Evolutionary conservation across 2,888 invertebrate genomes (phyloP).

Genomic region (Xylophagus ater): DNA sequence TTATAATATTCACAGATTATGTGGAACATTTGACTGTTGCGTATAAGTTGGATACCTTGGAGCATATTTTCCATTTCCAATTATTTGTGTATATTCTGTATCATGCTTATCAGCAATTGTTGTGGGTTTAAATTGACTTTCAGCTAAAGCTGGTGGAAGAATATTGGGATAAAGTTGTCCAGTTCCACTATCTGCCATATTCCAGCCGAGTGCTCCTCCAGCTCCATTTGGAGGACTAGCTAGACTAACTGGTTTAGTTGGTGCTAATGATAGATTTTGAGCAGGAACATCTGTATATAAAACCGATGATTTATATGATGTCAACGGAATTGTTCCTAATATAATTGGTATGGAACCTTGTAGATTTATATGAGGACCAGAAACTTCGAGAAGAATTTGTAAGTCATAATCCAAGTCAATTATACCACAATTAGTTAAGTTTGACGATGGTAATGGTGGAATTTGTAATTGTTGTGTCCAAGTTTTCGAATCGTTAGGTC

Average conservation of each 20-base stretch:
- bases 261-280: constrained; percentile 35
- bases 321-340: constrained; percentile 64
- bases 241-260: constrained; percentile 38
- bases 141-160: constrained; percentile 54
- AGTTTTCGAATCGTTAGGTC: constrained; percentile 47
- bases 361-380: constrained; percentile 55
- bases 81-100: constrained; percentile 45
- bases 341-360: constrained; percentile 53
- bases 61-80: constrained; percentile 43
- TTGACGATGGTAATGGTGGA: constrained; percentile 66
- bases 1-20: too few relatives aligned
- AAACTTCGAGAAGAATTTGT: constrained; percentile 50
- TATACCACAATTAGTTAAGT: constrained; percentile 60
- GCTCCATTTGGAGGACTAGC: constrained; percentile 34
- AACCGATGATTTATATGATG: constrained; percentile 40
- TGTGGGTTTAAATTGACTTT: constrained; percentile 48
- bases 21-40: constrained; percentile 47
- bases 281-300: constrained; percentile 34
- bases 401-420: constrained; percentile 66
- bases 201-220: constrained; percentile 38
- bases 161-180: constrained; percentile 41
- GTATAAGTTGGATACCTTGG: constrained; percentile 51
- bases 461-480: constrained; percentile 55
- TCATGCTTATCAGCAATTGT: constrained; percentile 54
- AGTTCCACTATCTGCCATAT: constrained; percentile 33